Evolutionary conservation across 2,797 vertebrate species (phyloP).

Genomic region (Knipowitschia caucasica): DNA sequence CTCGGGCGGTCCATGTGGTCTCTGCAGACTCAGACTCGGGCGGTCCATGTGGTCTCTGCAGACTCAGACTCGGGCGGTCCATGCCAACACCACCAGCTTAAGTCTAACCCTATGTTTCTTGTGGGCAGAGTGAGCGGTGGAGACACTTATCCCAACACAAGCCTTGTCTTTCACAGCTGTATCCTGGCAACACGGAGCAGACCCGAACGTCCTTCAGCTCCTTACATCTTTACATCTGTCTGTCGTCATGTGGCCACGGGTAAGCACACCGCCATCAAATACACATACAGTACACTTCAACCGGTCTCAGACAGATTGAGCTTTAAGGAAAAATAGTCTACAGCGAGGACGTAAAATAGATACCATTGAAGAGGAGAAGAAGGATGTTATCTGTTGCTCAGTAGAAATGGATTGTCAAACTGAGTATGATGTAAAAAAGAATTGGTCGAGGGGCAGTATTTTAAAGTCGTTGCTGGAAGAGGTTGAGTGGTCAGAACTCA

Average conservation of each 20-base stretch:
- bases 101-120: conserved; percentile 30
- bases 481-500: not conserved
- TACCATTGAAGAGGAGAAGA: not conserved
- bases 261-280: conserved; percentile 57
- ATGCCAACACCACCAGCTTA: conserved; percentile 15
- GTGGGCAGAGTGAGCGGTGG: conserved; percentile 32
- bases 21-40: too few relatives aligned
- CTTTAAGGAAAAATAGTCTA: conserved; percentile 1
- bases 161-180: conserved; percentile 60
- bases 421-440: not conserved
- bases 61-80: not conserved
- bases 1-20: too few relatives aligned
- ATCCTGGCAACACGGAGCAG: conserved; percentile 74
- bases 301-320: conserved; percentile 27
- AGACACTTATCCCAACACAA: conserved; percentile 52
- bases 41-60: not conserved
- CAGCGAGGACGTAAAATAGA: not conserved
- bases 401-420: not conserved
- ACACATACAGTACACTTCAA: conserved; percentile 52
- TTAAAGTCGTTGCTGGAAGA: not conserved
- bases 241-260: conserved; percentile 40
- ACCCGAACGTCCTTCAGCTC: conserved; percentile 65
- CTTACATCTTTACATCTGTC: conserved; percentile 66
- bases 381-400: not conserved
- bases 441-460: not conserved